Conservation (phyloP, 2,888 invertebrate genomes). For the Branchinecta sandiegonensis region DNA sequence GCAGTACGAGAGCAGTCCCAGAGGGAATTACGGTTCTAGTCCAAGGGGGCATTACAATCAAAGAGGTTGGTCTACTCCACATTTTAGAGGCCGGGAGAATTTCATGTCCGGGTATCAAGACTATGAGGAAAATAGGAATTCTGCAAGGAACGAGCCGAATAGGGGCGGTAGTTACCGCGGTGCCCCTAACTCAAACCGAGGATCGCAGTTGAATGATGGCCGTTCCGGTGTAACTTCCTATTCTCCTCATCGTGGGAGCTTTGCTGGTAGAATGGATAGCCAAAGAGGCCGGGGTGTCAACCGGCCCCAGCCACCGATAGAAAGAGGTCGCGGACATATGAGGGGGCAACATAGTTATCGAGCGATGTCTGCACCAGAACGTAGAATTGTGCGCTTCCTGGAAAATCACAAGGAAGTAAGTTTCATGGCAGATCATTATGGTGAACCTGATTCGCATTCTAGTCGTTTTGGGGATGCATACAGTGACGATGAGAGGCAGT, state of each 20-base stretch:
- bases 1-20: not conserved
- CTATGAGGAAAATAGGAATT: too few species aligned
- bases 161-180: not conserved
- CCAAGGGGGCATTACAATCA: not conserved
- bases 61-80: not conserved
- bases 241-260: not conserved
- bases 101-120: too few species aligned
- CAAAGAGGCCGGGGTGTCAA: not conserved
- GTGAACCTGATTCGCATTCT: too few species aligned
- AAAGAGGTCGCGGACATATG: not conserved
- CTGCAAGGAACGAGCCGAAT: too few species aligned
- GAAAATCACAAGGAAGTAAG: too few species aligned
- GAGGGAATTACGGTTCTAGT: not conserved
- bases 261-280: not conserved
- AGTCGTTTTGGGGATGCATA: not conserved
- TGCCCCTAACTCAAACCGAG: not conserved
- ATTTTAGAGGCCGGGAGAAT: too few species aligned
- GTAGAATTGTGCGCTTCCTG: not conserved
- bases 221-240: not conserved
- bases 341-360: slow-evolving; percentile 12
- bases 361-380: not conserved
- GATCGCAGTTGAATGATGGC: not conserved
- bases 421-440: too few species aligned
- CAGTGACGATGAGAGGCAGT: not conserved
- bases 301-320: not conserved